Conservation (phyloP, 2,888 invertebrate species). For the Folsomia candida region DNA sequence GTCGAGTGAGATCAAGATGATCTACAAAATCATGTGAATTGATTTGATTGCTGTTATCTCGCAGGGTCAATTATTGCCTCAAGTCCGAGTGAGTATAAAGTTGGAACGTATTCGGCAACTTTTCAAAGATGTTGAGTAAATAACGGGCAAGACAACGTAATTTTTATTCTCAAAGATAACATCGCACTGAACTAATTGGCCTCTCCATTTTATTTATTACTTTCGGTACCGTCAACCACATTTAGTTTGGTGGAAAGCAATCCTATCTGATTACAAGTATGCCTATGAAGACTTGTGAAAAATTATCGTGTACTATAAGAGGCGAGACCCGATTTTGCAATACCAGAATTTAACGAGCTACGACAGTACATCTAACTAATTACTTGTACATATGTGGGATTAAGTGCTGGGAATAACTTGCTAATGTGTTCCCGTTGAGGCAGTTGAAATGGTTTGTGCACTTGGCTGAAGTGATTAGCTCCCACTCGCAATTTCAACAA, state of each 20-base stretch:
- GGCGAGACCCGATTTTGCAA: too few species aligned
- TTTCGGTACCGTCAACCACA: background rate
- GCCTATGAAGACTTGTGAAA: too few species aligned
- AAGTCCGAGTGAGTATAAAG: background rate
- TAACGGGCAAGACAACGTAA: background rate
- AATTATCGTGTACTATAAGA: too few species aligned
- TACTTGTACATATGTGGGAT: too few species aligned
- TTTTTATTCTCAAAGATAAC: background rate
- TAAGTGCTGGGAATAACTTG: too few species aligned
- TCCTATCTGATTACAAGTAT: too few species aligned
- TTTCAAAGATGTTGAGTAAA: background rate
- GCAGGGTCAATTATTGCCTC: background rate
- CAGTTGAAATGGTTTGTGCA: background rate
- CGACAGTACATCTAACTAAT: too few species aligned
- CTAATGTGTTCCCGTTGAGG: too few species aligned
- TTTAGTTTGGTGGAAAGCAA: too few species aligned
- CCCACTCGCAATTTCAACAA: background rate
- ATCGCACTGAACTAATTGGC: constrained; percentile 11
- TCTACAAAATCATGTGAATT: background rate
- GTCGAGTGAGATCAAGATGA: background rate
- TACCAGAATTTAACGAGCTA: too few species aligned
- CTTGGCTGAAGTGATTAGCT: background rate
- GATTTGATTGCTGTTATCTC: background rate
- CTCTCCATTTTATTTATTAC: constrained; percentile 6
- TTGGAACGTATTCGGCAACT: background rate